Base-by-base conservation (phyloP, 2,113 vertebrate genomes). In the Amazona vittata region DNA sequence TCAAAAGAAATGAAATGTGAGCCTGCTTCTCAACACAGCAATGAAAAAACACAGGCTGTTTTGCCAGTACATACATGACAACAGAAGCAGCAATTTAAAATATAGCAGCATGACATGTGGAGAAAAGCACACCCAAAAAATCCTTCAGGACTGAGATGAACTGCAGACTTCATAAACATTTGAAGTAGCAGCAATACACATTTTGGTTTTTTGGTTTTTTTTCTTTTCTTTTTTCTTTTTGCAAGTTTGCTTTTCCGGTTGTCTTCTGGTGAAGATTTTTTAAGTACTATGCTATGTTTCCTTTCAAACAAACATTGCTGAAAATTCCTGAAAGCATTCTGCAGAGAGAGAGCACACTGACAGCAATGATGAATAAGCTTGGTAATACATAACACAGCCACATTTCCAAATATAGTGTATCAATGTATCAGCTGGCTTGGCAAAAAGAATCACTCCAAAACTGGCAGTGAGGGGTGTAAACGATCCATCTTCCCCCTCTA, bases 331-430 rank as follows among this genome's bases (percentile, higher is more conserved):
- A 90, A 93, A 90, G 74, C 87, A 47, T 84, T 84, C 79, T 90
- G 37, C 80, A 97, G 92, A 82, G 83, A 57, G 53, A 52, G 4
- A 93, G 64, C 52, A 80, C 9, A 6, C 71, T 93, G 83, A 92
- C 92, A 96, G 83, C 79, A 80, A 28, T 60, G 81, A 97, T 65
- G 46, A 50, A 93, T 62, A 95, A 91, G 80, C 86, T 79, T 35
- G 41, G 86, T 90, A 93, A 91, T 43, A 93, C 78, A 82, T 68
- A 94, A 62, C 79, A 70, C 47, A 90, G 93, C 53, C 75, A 92
- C 80, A 85, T 87, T 94, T 92, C 92, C 96, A 97, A 97, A 97
- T 91, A 95, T n/a, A 96, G 97, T n/a, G 46, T 49, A 92, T 92
- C 76, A 96, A 96, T n/a, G 46, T 49, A 92, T 92, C 76, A 90